Conservation (phyloP, 2,797 vertebrate genomes). For the Rhinella marina region DNA sequence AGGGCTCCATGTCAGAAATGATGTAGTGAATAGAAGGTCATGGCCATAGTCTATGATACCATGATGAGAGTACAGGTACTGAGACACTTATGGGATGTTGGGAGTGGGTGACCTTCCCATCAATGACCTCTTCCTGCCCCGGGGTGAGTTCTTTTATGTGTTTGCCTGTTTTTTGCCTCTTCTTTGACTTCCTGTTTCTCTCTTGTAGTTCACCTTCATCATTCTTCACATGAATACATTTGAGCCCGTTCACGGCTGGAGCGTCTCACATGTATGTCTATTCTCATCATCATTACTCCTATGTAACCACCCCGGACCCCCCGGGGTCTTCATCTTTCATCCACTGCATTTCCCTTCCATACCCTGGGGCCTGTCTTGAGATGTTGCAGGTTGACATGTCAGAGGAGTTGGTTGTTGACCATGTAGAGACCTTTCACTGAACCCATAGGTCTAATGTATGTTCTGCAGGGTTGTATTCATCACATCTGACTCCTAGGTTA, state of each 20-base stretch:
- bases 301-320: neutral
- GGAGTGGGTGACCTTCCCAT: neutral
- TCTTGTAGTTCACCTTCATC: conserved; percentile 22
- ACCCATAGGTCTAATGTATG: neutral
- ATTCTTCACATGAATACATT: conserved; percentile 16
- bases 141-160: no score
- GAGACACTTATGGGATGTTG: neutral
- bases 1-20: no score
- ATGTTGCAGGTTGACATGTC: neutral
- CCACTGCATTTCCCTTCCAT: neutral
- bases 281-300: neutral
- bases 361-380: neutral
- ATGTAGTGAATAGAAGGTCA: no score
- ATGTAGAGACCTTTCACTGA: neutral
- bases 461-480: neutral
- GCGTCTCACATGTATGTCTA: conserved; percentile 22
- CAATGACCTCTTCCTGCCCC: neutral
- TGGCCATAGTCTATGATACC: no score
- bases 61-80: neutral
- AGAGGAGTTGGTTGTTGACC: neutral
- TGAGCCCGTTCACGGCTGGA: conserved; percentile 17
- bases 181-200: neutral
- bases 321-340: neutral
- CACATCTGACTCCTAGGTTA: no score
- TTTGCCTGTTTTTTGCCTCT: neutral